Percentiles rank a stretch among this genome's conserved stretches.
Evolutionary conservation across 2,888 invertebrate species (phyloP).

Genomic region (Tenodera sinensis): DNA sequence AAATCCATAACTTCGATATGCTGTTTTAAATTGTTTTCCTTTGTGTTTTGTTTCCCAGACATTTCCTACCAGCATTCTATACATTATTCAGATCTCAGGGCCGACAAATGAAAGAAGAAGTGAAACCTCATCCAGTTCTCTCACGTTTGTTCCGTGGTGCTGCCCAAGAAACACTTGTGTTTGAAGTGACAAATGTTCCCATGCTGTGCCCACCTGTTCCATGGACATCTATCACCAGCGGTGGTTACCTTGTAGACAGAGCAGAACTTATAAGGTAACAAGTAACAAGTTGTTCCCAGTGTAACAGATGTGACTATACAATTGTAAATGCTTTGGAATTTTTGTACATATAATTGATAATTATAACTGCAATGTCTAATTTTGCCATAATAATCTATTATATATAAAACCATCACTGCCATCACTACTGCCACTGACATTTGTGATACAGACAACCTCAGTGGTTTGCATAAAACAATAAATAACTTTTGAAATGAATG

Average conservation of each 20-base stretch:
- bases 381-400: no score
- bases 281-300: no score
- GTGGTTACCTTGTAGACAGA: conserved; percentile 72
- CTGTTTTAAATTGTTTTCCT: background rate
- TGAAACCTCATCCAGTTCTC: conserved; percentile 80
- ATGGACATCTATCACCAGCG: conserved; percentile 66
- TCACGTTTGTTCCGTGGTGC: conserved; percentile 66
- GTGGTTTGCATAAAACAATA: no score
- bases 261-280: conserved; percentile 55
- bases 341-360: no score
- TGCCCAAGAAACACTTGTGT: conserved; percentile 62
- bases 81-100: conserved; percentile 69
- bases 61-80: conserved; percentile 74
- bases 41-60: conserved; percentile 44
- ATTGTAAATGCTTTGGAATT: no score
- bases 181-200: conserved; percentile 66
- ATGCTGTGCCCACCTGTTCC: conserved; percentile 82
- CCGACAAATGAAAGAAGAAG: conserved; percentile 52
- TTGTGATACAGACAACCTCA: no score
- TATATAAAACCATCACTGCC: no score
- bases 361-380: no score
- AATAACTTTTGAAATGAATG: no score
- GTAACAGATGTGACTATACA: no score
- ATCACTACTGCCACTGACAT: no score
- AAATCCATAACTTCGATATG: background rate